A percentile compares a stretch with the other conserved stretches of the same genome.
Evolutionary conservation across 1,140 invertebrate species (phyloP).

Genomic region (Leguminivora glycinivorella): DNA sequence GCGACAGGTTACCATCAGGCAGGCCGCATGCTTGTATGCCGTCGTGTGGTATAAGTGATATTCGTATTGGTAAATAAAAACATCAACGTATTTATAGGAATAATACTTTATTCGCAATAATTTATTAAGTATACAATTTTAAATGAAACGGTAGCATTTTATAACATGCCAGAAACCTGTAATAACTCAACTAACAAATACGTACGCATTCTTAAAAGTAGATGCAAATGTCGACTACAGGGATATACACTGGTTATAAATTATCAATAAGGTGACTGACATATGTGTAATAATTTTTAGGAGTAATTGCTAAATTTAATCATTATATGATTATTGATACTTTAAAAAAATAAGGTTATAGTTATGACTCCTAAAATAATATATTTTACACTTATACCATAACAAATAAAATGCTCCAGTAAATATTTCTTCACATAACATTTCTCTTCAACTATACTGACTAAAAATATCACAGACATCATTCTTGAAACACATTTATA

Average conservation of each 20-base stretch:
- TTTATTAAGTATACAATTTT: background rate
- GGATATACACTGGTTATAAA: too few species aligned
- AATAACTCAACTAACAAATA: too few species aligned
- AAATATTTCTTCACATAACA: constrained; percentile 2
- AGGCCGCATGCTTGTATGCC: too few species aligned
- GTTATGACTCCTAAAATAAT: background rate
- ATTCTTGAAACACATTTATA: constrained; percentile 23
- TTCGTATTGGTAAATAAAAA: background rate
- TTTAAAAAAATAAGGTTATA: background rate
- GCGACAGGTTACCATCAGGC: too few species aligned
- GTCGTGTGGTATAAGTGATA: too few species aligned
- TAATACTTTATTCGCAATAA: background rate
- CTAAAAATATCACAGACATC: constrained; percentile 29
- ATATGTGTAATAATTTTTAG: background rate
- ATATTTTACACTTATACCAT: background rate
- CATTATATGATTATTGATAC: background rate
- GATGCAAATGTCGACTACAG: too few species aligned
- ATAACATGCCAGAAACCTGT: too few species aligned
- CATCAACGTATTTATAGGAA: background rate
- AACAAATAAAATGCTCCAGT: constrained; percentile 4
- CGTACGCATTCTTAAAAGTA: too few species aligned
- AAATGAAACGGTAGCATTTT: background rate
- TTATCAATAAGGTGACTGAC: too few species aligned
- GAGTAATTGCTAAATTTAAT: background rate
- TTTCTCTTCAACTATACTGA: constrained; percentile 18